These are phyloP conservation scores for Caenorhabditis becei DNA, from an alignment of 2,888 invertebrate genomes.

Conservation along the genomic window DNA sequence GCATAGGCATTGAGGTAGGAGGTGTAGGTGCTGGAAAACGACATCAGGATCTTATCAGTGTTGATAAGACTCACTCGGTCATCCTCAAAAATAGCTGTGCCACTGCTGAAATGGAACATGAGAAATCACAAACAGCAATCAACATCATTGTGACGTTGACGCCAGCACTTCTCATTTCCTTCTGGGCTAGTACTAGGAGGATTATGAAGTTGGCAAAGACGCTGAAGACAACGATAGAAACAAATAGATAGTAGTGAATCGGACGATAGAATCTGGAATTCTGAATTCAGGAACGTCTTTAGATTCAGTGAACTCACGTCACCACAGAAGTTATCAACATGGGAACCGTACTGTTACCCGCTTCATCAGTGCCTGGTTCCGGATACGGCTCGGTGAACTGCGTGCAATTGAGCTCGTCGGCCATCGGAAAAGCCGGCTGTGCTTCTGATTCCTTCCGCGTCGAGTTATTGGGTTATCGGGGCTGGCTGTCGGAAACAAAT, in stretches of 20 bases:
- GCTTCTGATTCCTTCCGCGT: too few species aligned
- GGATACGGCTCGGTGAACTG: slow-evolving; percentile 36
- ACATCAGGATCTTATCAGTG: neutral
- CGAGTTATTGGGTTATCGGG: too few species aligned
- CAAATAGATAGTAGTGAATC: slow-evolving; percentile 36
- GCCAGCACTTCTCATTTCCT: slow-evolving; percentile 44
- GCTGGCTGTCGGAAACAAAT: slow-evolving; percentile 21
- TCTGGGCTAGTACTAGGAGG: slow-evolving; percentile 29
- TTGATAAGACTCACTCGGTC: neutral
- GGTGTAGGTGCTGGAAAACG: slow-evolving; percentile 22
- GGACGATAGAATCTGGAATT: slow-evolving; percentile 43
- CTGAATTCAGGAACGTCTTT: neutral
- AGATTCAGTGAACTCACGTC: slow-evolving; percentile 6
- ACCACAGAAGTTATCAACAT: slow-evolving; percentile 27
- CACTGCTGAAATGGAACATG: slow-evolving; percentile 20
- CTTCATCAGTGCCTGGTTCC: slow-evolving; percentile 19
- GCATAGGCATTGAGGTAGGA: slow-evolving; percentile 27
- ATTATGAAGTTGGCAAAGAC: slow-evolving; percentile 38
- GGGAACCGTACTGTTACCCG: slow-evolving; percentile 27
- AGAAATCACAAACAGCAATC: slow-evolving; percentile 42
- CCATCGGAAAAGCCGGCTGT: slow-evolving; percentile 22
- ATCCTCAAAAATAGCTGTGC: slow-evolving; percentile 22
- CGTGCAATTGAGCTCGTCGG: slow-evolving; percentile 38
- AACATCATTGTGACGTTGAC: slow-evolving; percentile 48
- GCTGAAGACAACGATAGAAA: slow-evolving; percentile 17